Conservation (phyloP, 35 echinoderm and acorn worm species). For the Ophiothrix spiculata region DNA sequence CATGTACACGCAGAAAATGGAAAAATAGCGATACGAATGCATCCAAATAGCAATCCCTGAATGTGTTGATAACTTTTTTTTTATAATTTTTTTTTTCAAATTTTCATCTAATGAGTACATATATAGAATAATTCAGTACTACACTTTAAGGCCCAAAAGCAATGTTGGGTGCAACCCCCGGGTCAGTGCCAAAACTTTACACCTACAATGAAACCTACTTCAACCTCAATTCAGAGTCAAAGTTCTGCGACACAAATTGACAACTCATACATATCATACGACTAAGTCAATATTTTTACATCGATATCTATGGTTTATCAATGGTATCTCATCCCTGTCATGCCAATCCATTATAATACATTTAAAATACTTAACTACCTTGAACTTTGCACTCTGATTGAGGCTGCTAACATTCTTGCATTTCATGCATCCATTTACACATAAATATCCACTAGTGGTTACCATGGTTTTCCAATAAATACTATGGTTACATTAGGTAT, state of each 20-base stretch:
- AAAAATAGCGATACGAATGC: constrained; percentile 8
- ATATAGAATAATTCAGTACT: constrained; percentile 16
- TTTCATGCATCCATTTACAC: neutral
- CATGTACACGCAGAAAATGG: constrained; percentile 11
- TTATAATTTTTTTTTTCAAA: constrained; percentile 11
- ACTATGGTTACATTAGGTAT: neutral
- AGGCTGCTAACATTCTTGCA: neutral
- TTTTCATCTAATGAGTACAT: neutral
- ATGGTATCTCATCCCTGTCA: too few species aligned
- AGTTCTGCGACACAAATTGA: too few species aligned
- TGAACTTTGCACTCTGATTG: neutral
- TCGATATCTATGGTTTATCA: too few species aligned
- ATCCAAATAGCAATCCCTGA: constrained; percentile 7
- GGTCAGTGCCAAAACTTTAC: neutral
- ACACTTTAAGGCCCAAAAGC: constrained; percentile 12
- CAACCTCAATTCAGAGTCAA: neutral
- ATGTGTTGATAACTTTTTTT: neutral
- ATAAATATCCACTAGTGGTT: neutral
- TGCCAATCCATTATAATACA: too few species aligned
- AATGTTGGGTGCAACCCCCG: neutral
- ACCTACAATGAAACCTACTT: neutral
- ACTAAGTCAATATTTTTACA: too few species aligned
- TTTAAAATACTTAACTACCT: too few species aligned
- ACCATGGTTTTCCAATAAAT: neutral
- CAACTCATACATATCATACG: too few species aligned